A percentile compares a stretch with the other conserved stretches of the same genome.
Conservation (phyloP, 30 jellyfish, hydroid and myxozoan genomes). For the Turritopsis dohrnii region DNA sequence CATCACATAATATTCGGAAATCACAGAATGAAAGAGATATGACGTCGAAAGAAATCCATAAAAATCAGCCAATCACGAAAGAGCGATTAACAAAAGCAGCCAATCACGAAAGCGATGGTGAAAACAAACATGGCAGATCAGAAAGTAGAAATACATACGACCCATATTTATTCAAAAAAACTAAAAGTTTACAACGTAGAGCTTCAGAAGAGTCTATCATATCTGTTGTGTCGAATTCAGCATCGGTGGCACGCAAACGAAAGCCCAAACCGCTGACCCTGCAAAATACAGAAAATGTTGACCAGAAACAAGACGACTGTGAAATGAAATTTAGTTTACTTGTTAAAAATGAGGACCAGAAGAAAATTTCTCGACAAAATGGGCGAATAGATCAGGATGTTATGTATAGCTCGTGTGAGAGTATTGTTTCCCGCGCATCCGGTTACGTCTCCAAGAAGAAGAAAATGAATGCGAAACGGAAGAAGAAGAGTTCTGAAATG, state of each 20-base stretch:
- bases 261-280: slow-evolving; percentile 18
- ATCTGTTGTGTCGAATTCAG: slow-evolving; percentile 51
- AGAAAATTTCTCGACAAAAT: slow-evolving; percentile 4
- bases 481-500: neutral
- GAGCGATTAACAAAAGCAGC: slow-evolving; percentile 13
- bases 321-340: neutral
- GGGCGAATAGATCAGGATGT: neutral
- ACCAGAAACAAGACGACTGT: neutral
- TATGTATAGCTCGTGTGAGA: slow-evolving; percentile 24
- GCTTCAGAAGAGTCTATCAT: slow-evolving; percentile 43
- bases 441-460: neutral
- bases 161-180: neutral
- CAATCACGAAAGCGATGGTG: neutral
- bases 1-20: slow-evolving; percentile 4
- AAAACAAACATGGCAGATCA: slow-evolving; percentile 3
- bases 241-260: slow-evolving; percentile 22
- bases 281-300: slow-evolving; percentile 1
- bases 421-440: slow-evolving; percentile 5
- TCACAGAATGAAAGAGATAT: slow-evolving; percentile 23
- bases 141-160: neutral
- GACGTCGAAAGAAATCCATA: slow-evolving; percentile 12
- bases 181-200: slow-evolving; percentile 28
- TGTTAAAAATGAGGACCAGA: neutral
- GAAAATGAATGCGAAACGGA: neutral
- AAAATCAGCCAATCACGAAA: slow-evolving; percentile 2